These are phyloP conservation scores for Catalaphyllia jardinei DNA, from an alignment of 64 coral and sea anemone species.

Conservation along the genomic window DNA sequence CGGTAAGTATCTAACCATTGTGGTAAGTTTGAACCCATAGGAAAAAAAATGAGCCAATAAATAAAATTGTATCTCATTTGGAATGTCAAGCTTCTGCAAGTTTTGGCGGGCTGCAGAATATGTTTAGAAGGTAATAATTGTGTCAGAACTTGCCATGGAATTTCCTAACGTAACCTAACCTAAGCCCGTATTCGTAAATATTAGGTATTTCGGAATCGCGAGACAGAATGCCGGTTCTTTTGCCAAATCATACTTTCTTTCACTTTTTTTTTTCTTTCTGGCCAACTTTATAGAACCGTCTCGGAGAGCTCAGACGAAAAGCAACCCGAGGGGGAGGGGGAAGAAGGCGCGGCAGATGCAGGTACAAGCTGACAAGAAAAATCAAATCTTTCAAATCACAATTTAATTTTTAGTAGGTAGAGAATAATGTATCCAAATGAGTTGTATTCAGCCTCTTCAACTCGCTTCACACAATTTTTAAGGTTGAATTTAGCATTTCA, in stretches of 20 bases:
- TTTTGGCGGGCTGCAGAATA: too few relatives aligned
- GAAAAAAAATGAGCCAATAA: not conserved
- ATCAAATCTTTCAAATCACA: not conserved
- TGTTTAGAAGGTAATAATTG: too few relatives aligned
- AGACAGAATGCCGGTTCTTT: too few relatives aligned
- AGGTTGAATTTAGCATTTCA: too few relatives aligned
- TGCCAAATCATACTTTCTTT: not conserved
- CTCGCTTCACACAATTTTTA: too few relatives aligned
- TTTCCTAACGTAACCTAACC: too few relatives aligned
- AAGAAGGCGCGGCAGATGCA: not conserved
- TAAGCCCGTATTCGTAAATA: too few relatives aligned
- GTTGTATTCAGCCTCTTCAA: too few relatives aligned
- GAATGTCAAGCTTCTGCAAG: not conserved
- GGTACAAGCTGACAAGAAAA: conserved; percentile 30
- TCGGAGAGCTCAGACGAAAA: not conserved
- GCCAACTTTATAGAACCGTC: not conserved
- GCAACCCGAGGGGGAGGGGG: not conserved
- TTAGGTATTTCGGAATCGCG: too few relatives aligned
- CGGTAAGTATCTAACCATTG: not conserved
- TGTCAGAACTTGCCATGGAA: too few relatives aligned
- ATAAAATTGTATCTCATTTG: not conserved
- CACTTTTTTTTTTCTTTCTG: not conserved
- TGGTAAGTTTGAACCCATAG: not conserved
- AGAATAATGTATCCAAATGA: not conserved
- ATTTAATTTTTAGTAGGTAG: not conserved